Base-by-base conservation (phyloP, 2,888 invertebrate species). In the Apomyelois bistriatella region DNA sequence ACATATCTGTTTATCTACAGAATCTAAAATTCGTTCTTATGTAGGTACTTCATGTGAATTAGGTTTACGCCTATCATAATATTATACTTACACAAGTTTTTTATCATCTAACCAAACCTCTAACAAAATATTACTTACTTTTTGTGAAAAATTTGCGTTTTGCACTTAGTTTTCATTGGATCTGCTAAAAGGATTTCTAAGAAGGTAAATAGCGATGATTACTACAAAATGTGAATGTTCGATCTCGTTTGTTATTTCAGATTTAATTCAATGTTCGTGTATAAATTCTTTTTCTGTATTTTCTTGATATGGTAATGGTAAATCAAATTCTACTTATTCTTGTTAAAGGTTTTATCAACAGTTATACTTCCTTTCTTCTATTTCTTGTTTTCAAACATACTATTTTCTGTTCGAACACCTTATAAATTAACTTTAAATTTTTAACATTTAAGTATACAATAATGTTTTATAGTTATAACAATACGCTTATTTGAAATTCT, bases 171-270 rank as follows among this genome's bases (percentile, higher is more conserved):
- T 51, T 46, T 47, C 36, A 41, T 41, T 30, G 38, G 46, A 46
- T 30, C 49, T 47, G 38, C 13, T 32, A 38, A 37, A 40, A 41
- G 41, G 48, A 36, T 35, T 38, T 41, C 40, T 41, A 9, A 22
- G 28, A 50, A 54, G 53, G 53, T 54, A 54, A 54, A 50, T 54
- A 35, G 48, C 38, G 13, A 38, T 22, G 22, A 46, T 37, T 28
- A 12, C 36, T 42, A 43, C 22, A 22, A 49, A 30, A 40, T 50
- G 38, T 50, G 49, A 16, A 28, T 28, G 28, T 54, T 12, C 48
- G 35, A 41, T 32, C 15, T 17, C 37, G 16, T 50, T 15, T 48
- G 47, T 35, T 35, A 22, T 10, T 22, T 15, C 32, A 32, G 15
- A 1, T 12, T 1, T 47, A 35, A 10, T 36, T 43, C 7, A 30